A percentile compares a stretch with the other conserved stretches of the same genome.
phyloP scores from a whole-genome alignment of 2,797 vertebrate species.

The Scleropages formosus region DNA sequence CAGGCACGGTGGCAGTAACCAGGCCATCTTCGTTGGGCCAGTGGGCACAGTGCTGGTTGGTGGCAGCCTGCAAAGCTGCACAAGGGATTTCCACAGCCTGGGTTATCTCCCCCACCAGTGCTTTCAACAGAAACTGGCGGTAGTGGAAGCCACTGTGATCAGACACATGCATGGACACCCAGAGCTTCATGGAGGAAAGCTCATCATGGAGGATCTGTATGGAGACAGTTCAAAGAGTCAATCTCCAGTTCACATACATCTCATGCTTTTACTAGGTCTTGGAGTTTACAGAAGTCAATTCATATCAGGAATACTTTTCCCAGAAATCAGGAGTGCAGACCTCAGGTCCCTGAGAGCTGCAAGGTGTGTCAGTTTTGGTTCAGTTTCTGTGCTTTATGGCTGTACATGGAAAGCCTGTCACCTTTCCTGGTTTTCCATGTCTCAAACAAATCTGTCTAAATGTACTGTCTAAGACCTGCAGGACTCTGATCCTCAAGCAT shows the following conservation, averaged over 20 bases:
- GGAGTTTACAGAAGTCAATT: background rate
- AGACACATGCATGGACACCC: constrained; percentile 94
- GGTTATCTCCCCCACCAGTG: constrained; percentile 68
- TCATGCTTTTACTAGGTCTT: background rate
- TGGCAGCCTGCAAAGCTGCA: constrained; percentile 38
- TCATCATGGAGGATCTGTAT: constrained; percentile 87
- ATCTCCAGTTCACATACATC: background rate
- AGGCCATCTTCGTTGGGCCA: constrained; percentile 67
- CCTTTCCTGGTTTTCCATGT: no score
- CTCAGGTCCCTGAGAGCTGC: no score
- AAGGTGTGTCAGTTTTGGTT: no score
- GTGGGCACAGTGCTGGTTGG: constrained; percentile 48
- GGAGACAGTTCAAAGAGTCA: background rate
- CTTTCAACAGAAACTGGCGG: constrained; percentile 90
- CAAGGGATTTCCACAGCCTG: constrained; percentile 43
- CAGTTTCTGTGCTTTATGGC: no score
- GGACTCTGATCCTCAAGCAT: no score
- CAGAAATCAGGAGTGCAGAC: no score
- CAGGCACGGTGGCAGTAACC: constrained; percentile 51
- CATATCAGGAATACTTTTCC: no score
- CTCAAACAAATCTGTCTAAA: no score
- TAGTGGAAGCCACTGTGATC: constrained; percentile 99
- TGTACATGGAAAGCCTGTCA: no score
- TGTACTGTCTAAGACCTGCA: no score
- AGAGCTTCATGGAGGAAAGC: constrained; percentile 83